Conservation (phyloP, 2,113 vertebrate species). For the Anoura caudifer region DNA sequence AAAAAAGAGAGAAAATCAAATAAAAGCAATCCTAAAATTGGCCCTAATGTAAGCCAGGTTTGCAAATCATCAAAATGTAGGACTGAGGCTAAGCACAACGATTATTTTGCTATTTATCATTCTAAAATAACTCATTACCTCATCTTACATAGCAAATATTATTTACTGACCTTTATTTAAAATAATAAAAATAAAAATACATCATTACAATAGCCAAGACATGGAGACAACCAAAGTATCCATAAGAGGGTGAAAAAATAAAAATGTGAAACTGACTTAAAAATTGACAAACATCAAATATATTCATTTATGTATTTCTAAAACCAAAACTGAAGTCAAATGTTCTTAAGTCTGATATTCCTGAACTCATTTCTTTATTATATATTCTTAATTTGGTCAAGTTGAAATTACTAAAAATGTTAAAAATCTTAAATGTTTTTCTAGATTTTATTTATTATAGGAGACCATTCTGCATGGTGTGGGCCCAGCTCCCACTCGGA, state of each 20-base stretch:
- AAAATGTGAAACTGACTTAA: constrained; percentile 17
- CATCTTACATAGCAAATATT: neutral
- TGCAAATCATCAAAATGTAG: neutral
- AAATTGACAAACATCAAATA: constrained; percentile 41
- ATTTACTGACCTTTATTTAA: neutral
- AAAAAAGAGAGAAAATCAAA: neutral
- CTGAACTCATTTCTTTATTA: neutral
- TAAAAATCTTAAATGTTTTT: neutral
- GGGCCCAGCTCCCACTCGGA: no score
- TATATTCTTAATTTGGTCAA: neutral
- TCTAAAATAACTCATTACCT: neutral
- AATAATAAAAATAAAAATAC: neutral
- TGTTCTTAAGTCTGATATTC: neutral
- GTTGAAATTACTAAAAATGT: neutral
- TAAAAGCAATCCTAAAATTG: neutral
- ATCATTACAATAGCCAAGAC: neutral
- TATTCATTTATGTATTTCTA: constrained; percentile 43
- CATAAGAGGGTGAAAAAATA: neutral
- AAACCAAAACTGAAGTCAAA: constrained; percentile 23
- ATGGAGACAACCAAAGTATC: neutral
- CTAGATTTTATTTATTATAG: neutral
- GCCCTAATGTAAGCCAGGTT: neutral
- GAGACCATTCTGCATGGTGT: no score
- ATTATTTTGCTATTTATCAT: neutral
- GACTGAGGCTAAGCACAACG: neutral